Percentiles rank a stretch among this genome's conserved stretches.
Conservation (phyloP, 2,888 invertebrate genomes). For the Asteroscopus sphinx region DNA sequence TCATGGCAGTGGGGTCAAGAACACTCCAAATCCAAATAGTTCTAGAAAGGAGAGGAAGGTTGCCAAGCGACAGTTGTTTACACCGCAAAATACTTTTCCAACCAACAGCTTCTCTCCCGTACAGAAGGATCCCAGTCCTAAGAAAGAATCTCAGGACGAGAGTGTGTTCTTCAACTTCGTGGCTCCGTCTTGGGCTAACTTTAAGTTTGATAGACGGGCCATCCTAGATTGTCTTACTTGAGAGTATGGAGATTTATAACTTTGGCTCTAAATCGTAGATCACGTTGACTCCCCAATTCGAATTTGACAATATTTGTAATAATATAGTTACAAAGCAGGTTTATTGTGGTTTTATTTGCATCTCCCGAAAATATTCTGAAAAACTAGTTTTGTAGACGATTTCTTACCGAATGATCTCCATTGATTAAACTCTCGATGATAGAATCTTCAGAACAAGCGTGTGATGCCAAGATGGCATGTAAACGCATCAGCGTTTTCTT, state of each 20-base stretch:
- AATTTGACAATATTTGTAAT: conserved; percentile 55
- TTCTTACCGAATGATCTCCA: no score
- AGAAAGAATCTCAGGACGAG: conserved; percentile 62
- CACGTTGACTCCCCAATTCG: conserved; percentile 34
- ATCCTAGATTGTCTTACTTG: conserved; percentile 86
- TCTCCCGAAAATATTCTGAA: no score
- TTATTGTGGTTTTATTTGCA: conserved; percentile 37
- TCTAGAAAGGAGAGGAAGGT: conserved; percentile 80
- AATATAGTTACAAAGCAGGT: conserved; percentile 46
- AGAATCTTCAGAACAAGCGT: no score
- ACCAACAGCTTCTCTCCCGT: conserved; percentile 67
- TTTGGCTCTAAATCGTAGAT: conserved; percentile 40
- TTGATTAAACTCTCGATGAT: no score
- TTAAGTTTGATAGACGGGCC: conserved; percentile 91
- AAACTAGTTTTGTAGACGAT: no score
- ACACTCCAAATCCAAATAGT: conserved; percentile 58
- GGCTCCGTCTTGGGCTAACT: conserved; percentile 92
- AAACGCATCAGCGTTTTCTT: no score
- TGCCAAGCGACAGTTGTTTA: conserved; percentile 90
- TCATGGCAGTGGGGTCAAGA: conserved; percentile 58
- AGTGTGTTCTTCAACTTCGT: conserved; percentile 80
- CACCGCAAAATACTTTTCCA: conserved; percentile 79
- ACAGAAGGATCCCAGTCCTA: conserved; percentile 68
- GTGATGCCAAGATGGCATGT: no score
- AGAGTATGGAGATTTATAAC: conserved; percentile 45